A percentile compares a stretch with the other conserved stretches of the same genome.
These are phyloP conservation scores for Spea bombifrons DNA, from an alignment of 2,113 vertebrate genomes.

Conservation along the genomic window DNA sequence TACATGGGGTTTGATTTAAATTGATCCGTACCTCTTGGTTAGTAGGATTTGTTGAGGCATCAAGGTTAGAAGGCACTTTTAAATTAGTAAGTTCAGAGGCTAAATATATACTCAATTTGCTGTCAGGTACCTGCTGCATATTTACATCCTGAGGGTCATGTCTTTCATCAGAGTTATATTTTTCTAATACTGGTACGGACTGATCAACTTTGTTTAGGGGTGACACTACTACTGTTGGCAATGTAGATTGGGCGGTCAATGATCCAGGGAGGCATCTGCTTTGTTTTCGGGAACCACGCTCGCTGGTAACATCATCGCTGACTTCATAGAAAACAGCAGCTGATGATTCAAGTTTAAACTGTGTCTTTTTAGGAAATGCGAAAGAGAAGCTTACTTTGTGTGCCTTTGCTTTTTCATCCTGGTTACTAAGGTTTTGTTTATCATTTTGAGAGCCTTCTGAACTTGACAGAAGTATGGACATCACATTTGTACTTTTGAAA, in stretches of 20 bases:
- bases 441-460: constrained; percentile 52
- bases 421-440: constrained; percentile 60
- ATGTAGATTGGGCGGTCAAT: constrained; percentile 56
- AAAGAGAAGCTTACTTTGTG: constrained; percentile 81
- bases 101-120: constrained; percentile 46
- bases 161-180: constrained; percentile 46
- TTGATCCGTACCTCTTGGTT: not conserved
- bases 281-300: constrained; percentile 63
- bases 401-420: constrained; percentile 60
- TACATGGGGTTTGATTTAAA: constrained; percentile 3
- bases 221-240: constrained; percentile 55
- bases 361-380: constrained; percentile 82
- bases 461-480: constrained; percentile 46
- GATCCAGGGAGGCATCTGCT: constrained; percentile 65
- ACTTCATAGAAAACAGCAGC: constrained; percentile 81
- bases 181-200: constrained; percentile 47
- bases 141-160: constrained; percentile 53
- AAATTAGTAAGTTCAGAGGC: constrained; percentile 46
- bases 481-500: constrained; percentile 43
- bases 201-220: constrained; percentile 58
- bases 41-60: constrained; percentile 5
- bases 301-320: constrained; percentile 67
- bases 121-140: constrained; percentile 46
- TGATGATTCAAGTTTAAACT: constrained; percentile 78
- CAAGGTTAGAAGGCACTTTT: constrained; percentile 28